Evolutionary conservation across 2,888 invertebrate species (phyloP).

Genomic region (Stenodera caucasica): DNA sequence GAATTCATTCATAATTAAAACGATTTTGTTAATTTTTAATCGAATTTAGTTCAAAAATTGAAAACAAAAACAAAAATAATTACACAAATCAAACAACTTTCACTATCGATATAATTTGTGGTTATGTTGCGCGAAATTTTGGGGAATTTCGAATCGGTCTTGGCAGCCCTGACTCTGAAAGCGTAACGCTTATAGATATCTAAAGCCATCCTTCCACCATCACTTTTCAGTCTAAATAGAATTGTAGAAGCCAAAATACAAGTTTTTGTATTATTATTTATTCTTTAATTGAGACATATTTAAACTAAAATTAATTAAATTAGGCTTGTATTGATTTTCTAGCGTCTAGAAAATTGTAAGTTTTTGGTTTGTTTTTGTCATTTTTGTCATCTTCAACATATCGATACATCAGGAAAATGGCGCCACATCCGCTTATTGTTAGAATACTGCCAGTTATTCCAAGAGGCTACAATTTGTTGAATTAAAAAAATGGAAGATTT

Average conservation of each 20-base stretch:
- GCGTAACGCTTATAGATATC: too few species aligned
- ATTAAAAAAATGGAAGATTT: slow-evolving; percentile 1
- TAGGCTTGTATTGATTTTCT: slow-evolving; percentile 25
- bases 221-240: too few species aligned
- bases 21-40: background rate
- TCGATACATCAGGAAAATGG: slow-evolving; percentile 39
- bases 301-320: too few species aligned
- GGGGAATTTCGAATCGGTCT: background rate
- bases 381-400: slow-evolving; percentile 35
- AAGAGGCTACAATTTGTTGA: slow-evolving; percentile 30
- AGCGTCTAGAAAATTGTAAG: slow-evolving; percentile 11
- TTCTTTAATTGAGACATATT: too few species aligned
- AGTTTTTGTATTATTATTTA: too few species aligned
- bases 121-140: background rate
- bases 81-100: background rate
- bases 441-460: slow-evolving; percentile 35
- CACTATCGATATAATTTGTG: background rate
- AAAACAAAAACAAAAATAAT: background rate
- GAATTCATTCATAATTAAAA: background rate
- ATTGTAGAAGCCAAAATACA: too few species aligned
- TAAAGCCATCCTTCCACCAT: too few species aligned
- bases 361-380: slow-evolving; percentile 13
- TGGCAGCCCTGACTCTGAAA: background rate
- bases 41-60: too few species aligned
- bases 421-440: slow-evolving; percentile 36